phyloP scores from a whole-genome alignment of 1,140 invertebrate species.

The Danaus plexippus region DNA sequence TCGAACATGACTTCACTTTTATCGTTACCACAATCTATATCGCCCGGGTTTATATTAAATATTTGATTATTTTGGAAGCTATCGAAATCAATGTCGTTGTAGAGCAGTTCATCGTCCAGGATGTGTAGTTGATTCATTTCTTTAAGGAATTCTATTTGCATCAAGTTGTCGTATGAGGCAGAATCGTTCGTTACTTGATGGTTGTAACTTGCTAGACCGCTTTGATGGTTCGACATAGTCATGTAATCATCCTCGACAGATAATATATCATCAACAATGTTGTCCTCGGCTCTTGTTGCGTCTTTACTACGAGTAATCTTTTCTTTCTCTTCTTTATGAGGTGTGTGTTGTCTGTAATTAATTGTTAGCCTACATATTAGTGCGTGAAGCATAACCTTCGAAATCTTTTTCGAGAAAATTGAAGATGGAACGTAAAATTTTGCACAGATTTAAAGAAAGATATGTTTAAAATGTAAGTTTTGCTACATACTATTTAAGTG shows the following conservation, averaged over 20 bases:
- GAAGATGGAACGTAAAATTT: too few species aligned
- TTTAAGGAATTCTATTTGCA: constrained; percentile 58
- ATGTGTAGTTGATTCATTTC: constrained; percentile 58
- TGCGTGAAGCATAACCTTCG: too few species aligned
- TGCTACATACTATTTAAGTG: too few species aligned
- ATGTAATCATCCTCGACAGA: constrained; percentile 60
- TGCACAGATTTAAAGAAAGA: too few species aligned
- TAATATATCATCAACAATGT: constrained; percentile 58
- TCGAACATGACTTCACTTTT: constrained; percentile 55
- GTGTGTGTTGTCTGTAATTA: constrained; percentile 40
- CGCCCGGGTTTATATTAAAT: constrained; percentile 45
- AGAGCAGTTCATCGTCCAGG: constrained; percentile 55
- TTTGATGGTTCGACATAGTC: constrained; percentile 37
- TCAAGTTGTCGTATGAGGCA: constrained; percentile 42
- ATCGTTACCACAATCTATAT: constrained; percentile 39
- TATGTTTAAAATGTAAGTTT: too few species aligned
- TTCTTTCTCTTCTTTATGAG: constrained; percentile 27
- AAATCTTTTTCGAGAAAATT: too few species aligned
- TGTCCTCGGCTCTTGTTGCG: constrained; percentile 48
- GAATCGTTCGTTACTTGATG: constrained; percentile 20
- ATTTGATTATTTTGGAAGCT: constrained; percentile 52
- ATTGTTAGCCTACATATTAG: too few species aligned
- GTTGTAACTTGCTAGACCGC: constrained; percentile 28
- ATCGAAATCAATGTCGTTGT: constrained; percentile 60
- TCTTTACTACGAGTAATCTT: constrained; percentile 28